These are phyloP conservation scores for Lepidochrysops patricia DNA, from an alignment of 2,888 invertebrate species.

Conservation along the genomic window DNA sequence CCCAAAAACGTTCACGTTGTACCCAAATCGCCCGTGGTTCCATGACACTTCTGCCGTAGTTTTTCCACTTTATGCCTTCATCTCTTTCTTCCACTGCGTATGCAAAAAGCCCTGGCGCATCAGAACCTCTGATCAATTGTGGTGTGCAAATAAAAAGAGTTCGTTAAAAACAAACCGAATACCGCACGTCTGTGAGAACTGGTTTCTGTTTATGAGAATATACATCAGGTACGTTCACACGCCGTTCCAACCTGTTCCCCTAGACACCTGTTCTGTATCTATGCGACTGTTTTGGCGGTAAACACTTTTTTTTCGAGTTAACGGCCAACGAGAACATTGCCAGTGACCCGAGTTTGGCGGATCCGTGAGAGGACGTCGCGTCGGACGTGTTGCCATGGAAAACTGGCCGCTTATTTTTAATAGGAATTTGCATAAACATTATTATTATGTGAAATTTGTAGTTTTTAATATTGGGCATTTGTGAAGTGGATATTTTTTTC, in stretches of 20 bases:
- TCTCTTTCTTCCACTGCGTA: not conserved
- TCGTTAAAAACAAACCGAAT: slow-evolving; percentile 1
- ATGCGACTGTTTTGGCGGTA: slow-evolving; percentile 36
- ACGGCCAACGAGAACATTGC: not conserved
- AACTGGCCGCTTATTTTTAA: not conserved
- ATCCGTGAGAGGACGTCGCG: not conserved
- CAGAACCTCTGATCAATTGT: not conserved
- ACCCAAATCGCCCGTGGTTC: too few species aligned
- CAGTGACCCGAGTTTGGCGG: not conserved
- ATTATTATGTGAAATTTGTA: not conserved
- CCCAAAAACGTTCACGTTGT: too few species aligned
- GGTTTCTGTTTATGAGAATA: slow-evolving; percentile 54
- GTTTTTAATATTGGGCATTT: not conserved
- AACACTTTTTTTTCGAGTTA: slow-evolving; percentile 25
- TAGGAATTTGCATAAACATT: not conserved
- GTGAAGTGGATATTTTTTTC: not conserved
- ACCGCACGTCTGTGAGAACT: slow-evolving; percentile 30
- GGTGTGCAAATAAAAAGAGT: slow-evolving; percentile 1
- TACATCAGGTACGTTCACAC: slow-evolving; percentile 59
- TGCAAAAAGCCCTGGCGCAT: not conserved
- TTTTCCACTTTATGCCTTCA: not conserved
- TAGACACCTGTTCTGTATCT: slow-evolving; percentile 51
- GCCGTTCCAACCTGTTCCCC: slow-evolving; percentile 52
- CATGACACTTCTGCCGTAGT: too few species aligned
- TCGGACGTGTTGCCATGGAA: not conserved